These are phyloP conservation scores for Sebastes vulpes DNA, from an alignment of 2,797 vertebrate genomes.

Conservation along the genomic window DNA sequence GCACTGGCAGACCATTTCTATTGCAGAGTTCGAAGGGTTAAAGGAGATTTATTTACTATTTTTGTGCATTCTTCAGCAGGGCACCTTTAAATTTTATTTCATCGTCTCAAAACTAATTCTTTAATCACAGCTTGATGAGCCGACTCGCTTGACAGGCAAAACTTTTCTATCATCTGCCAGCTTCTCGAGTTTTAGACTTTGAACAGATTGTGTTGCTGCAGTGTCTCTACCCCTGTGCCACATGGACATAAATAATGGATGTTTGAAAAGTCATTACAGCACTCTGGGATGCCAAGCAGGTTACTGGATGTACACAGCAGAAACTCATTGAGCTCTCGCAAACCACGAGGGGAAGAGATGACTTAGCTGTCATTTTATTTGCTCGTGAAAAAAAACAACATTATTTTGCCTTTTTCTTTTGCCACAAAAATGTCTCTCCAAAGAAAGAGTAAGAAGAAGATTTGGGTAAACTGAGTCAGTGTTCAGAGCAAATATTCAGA, in stretches of 20 bases:
- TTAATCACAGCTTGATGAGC: conserved; percentile 4
- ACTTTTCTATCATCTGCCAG: not conserved
- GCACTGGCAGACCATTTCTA: no score
- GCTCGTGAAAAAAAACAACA: not conserved
- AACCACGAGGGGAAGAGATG: not conserved
- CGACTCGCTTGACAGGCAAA: not conserved
- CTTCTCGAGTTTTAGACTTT: conserved; percentile 12
- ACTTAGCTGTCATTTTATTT: not conserved
- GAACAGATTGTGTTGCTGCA: conserved; percentile 27
- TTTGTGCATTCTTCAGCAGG: not conserved
- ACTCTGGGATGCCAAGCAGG: conserved; percentile 21
- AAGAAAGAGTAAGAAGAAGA: not conserved
- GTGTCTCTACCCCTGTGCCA: conserved; percentile 9
- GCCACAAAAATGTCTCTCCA: not conserved
- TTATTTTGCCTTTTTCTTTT: not conserved
- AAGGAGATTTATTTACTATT: not conserved
- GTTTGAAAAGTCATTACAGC: conserved; percentile 41
- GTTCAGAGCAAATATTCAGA: not conserved
- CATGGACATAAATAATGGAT: conserved; percentile 51
- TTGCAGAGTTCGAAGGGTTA: no score
- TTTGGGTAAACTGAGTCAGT: not conserved
- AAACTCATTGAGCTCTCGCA: not conserved
- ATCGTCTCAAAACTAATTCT: not conserved
- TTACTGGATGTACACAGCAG: conserved; percentile 15
- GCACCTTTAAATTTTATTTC: not conserved